These are phyloP conservation scores for Ailurus styani DNA, from an alignment of 2,113 vertebrate genomes.

Conservation along the genomic window DNA sequence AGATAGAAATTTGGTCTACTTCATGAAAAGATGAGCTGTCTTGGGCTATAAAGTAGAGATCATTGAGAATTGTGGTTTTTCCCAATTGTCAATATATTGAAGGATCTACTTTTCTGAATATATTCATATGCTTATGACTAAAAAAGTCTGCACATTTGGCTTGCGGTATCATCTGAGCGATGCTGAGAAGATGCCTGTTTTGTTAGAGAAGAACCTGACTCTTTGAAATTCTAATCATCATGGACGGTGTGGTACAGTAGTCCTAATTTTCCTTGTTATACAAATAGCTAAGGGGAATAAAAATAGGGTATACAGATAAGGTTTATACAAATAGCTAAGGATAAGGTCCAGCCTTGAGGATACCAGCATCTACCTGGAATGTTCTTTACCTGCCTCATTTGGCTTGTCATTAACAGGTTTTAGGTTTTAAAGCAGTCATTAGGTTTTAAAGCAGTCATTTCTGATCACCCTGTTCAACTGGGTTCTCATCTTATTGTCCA, in stretches of 20 bases:
- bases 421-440: not conserved
- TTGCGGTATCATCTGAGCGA: not conserved
- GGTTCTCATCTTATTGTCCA: not conserved
- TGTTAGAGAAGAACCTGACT: not conserved
- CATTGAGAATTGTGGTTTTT: not conserved
- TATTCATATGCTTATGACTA: not conserved
- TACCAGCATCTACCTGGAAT: not conserved
- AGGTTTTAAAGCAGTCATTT: not conserved
- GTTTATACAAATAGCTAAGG: not conserved
- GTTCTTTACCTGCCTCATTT: not conserved
- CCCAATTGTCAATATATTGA: not conserved
- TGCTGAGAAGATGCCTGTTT: not conserved
- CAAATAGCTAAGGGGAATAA: not conserved
- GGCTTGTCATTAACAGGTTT: not conserved
- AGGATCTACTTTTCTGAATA: not conserved
- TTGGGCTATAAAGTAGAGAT: not conserved
- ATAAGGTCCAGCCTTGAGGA: not conserved
- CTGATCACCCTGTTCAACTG: not conserved
- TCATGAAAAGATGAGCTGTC: not conserved
- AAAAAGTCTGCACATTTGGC: not conserved
- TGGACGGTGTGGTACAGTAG: not conserved
- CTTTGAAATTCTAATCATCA: not conserved
- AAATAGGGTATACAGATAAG: no score
- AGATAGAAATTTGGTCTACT: not conserved
- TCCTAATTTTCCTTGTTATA: not conserved